phyloP scores from a whole-genome alignment of 2,888 invertebrate species.

The Eilema caniola region DNA sequence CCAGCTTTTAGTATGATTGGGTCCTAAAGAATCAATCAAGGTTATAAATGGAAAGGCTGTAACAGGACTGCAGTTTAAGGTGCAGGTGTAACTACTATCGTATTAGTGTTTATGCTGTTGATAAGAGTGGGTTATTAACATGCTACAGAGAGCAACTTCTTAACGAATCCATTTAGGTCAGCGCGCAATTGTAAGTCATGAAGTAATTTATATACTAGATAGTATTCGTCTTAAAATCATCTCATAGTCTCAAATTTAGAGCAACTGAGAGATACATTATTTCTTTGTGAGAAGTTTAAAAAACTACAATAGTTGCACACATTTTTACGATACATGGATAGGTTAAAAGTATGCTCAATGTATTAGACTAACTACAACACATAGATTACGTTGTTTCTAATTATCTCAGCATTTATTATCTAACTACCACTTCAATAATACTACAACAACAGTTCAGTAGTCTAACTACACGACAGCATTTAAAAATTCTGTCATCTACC shows the following conservation, averaged over 20 bases:
- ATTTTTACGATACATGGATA: slow-evolving; percentile 16
- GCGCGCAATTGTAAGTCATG: background rate
- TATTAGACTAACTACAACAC: slow-evolving; percentile 58
- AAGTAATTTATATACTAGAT: background rate
- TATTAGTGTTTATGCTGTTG: slow-evolving; percentile 69
- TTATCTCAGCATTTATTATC: slow-evolving; percentile 67
- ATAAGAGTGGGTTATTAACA: slow-evolving; percentile 40
- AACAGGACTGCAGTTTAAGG: slow-evolving; percentile 62
- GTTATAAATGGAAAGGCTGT: slow-evolving; percentile 64
- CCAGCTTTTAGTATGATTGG: slow-evolving; percentile 80
- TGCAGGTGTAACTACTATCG: slow-evolving; percentile 58
- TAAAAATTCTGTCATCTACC: slow-evolving; percentile 64
- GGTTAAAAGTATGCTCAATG: slow-evolving; percentile 52
- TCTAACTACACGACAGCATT: slow-evolving; percentile 44
- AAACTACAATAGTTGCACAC: slow-evolving; percentile 12
- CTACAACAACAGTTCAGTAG: slow-evolving; percentile 51
- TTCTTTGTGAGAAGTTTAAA: background rate
- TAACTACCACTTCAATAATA: slow-evolving; percentile 37
- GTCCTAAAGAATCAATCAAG: slow-evolving; percentile 78
- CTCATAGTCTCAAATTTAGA: background rate
- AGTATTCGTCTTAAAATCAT: background rate
- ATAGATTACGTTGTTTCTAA: slow-evolving; percentile 62
- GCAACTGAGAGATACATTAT: background rate
- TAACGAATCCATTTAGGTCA: slow-evolving; percentile 19
- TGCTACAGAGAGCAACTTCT: slow-evolving; percentile 46